A percentile compares a stretch with the other conserved stretches of the same genome.
phyloP scores from a whole-genome alignment of 2,797 vertebrate genomes.

The Myotis daubentonii region DNA sequence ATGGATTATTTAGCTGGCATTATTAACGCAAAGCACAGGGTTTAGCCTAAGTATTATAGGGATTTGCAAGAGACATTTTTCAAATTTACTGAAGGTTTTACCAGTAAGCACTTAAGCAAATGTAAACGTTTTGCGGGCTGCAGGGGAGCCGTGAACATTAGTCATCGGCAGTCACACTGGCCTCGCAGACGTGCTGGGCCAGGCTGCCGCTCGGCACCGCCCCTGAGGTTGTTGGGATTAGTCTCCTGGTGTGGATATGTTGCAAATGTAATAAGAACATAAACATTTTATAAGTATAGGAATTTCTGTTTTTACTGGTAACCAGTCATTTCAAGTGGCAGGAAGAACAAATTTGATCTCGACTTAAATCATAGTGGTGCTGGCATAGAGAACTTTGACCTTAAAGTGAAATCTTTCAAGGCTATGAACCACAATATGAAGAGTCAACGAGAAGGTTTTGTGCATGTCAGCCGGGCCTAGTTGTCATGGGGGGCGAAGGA shows the following conservation, averaged over 20 bases:
- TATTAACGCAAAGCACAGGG: slow-evolving; percentile 79
- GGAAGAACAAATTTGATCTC: slow-evolving; percentile 60
- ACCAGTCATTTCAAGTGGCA: slow-evolving; percentile 45
- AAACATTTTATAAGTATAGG: slow-evolving; percentile 78
- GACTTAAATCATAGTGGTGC: slow-evolving; percentile 40
- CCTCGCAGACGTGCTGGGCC: background rate
- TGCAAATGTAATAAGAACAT: slow-evolving; percentile 76
- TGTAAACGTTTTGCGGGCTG: slow-evolving; percentile 82
- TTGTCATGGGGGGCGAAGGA: no score
- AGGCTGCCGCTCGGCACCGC: slow-evolving; percentile 32
- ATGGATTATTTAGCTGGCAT: slow-evolving; percentile 81
- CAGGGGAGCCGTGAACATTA: slow-evolving; percentile 76
- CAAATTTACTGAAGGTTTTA: slow-evolving; percentile 84
- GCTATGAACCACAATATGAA: background rate
- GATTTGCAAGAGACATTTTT: slow-evolving; percentile 82
- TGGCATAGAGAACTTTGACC: background rate
- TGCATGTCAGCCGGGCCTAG: accelerated
- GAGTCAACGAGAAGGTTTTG: background rate
- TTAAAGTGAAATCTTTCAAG: background rate
- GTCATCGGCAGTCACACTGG: slow-evolving; percentile 67
- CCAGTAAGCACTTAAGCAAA: slow-evolving; percentile 84
- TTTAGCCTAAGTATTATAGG: slow-evolving; percentile 83
- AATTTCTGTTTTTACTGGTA: slow-evolving; percentile 68
- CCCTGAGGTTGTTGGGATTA: slow-evolving; percentile 76
- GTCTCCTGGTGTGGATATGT: slow-evolving; percentile 64